phyloP scores from a whole-genome alignment of 2,888 invertebrate genomes.

The Amphipoea lucens region DNA sequence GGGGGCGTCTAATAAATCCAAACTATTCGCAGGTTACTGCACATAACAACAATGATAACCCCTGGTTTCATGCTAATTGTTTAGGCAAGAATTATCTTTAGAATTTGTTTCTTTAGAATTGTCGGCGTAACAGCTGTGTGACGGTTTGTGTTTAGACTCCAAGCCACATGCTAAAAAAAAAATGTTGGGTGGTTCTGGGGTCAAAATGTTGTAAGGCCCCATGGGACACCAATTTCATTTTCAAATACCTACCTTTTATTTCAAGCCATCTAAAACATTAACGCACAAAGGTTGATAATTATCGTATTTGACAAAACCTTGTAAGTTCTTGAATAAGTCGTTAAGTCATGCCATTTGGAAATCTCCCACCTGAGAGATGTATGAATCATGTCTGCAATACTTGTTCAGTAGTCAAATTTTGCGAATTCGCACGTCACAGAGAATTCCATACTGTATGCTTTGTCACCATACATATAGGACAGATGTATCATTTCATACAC shows the following conservation, averaged over 20 bases:
- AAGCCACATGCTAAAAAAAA: background rate
- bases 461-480: conserved; percentile 55
- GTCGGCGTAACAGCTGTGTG: background rate
- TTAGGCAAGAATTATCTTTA: background rate
- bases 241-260: background rate
- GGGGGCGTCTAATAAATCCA: conserved; percentile 21
- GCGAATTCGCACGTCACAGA: conserved; percentile 38
- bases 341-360: conserved; percentile 18
- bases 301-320: background rate
- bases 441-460: conserved; percentile 43
- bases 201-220: background rate
- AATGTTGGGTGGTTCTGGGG: background rate
- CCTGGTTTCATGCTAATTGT: conserved; percentile 18
- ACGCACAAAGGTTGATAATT: background rate
- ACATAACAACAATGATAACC: conserved; percentile 14
- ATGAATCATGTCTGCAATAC: conserved; percentile 35
- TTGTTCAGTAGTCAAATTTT: conserved; percentile 25
- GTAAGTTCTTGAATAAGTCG: background rate
- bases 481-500: conserved; percentile 53
- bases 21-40: conserved; percentile 11
- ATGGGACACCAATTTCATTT: background rate
- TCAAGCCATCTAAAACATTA: background rate
- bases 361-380: conserved; percentile 28
- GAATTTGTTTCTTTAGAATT: conserved; percentile 24
- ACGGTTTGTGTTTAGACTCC: background rate